These are phyloP conservation scores for Thomomys bottae DNA, from an alignment of 2,113 vertebrate genomes.

Conservation along the genomic window DNA sequence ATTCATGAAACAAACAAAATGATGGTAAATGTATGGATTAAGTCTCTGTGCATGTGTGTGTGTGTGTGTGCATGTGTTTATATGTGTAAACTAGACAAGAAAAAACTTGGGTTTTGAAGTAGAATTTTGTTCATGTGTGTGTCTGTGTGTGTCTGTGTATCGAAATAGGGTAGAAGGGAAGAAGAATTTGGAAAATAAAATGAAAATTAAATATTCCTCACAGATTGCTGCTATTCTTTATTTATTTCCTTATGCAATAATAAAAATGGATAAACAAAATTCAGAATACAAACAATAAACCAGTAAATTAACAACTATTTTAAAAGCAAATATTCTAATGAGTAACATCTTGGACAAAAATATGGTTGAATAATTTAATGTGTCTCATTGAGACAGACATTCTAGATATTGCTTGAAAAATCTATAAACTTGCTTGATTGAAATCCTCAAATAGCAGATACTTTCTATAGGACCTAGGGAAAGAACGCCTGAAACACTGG, in stretches of 20 bases:
- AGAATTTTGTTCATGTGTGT: not conserved
- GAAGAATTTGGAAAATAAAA: not conserved
- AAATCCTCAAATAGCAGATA: not conserved
- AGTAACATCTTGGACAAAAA: not conserved
- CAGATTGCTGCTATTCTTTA: not conserved
- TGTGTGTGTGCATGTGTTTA: too few species aligned
- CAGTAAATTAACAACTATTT: not conserved
- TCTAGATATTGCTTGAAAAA: not conserved
- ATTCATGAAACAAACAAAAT: not conserved
- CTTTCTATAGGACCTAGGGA: not conserved
- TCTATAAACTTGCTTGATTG: not conserved
- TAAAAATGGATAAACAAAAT: not conserved
- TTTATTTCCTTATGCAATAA: not conserved
- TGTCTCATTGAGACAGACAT: not conserved
- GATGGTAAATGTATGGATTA: too few species aligned
- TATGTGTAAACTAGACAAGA: too few species aligned
- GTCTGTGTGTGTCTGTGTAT: not conserved
- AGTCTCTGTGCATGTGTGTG: too few species aligned
- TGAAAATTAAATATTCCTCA: not conserved
- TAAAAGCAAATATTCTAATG: not conserved
- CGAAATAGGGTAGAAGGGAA: not conserved
- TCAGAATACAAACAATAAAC: not conserved
- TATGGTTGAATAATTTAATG: not conserved
- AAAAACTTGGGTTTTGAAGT: not conserved
- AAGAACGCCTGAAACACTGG: not conserved